Base-by-base conservation (phyloP, 2,888 invertebrate species). In the Dicyrtoma fusca region DNA sequence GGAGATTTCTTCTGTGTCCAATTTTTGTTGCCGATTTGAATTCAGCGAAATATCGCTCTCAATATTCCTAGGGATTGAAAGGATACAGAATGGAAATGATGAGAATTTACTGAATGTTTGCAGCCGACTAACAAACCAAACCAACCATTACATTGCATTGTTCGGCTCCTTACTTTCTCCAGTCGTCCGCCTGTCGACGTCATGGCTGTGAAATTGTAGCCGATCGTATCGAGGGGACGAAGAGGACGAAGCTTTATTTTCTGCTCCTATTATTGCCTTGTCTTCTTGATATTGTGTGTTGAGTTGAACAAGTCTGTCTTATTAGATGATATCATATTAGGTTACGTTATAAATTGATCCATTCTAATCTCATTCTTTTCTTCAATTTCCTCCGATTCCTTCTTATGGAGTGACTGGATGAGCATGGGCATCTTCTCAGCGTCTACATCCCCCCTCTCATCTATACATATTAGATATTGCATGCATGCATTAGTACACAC, bases 341-440 rank as follows among this genome's bases (percentile, higher is more conserved):
- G 57, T 57, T 57, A 19, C 19, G 19, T 53, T 53, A 53, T 10
- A 17, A 53, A 53, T 53, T 14, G 57, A 25, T 13, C 26, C 26
- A 57, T 57, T 57, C 26, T 57, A 57, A 57, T 25, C 57, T 57
- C 57, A 57, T 57, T 57, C 57, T 26, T 11, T 5, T 57, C 14
- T 57, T 26, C 10, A 14, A 21, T n/a, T 23, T 26, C 25, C 53
- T 55, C 21, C 19, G 19, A 17, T 55, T 55, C 21, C 57, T 57
- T 26, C 25, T 21, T 53, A 2, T 14, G 53, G 17, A 21, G 53
- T 53, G 21, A 10, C 11, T 19, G 53, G 53, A 17, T 53, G 53
- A 17, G 19, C 21, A 10, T 53, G 14, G 19, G 3, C 21, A 4
- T 49, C 49, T 49, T 19, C 13, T 49, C 17, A 49, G 45, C 13